phyloP scores from a whole-genome alignment of 1,140 invertebrate species.

The Armadillidium nasatum region DNA sequence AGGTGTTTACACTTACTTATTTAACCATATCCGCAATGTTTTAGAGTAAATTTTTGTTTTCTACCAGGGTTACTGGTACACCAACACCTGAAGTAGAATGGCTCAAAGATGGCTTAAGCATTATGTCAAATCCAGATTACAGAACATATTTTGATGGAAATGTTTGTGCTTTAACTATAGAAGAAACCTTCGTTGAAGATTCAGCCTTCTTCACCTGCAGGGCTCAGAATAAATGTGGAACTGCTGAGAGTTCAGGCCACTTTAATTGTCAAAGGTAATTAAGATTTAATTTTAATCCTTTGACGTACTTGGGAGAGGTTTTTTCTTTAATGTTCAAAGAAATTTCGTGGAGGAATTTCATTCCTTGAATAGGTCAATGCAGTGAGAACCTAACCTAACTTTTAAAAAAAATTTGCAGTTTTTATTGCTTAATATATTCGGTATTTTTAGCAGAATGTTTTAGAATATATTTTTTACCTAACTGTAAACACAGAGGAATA shows the following conservation, averaged over 20 bases:
- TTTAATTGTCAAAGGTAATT: constrained; percentile 66
- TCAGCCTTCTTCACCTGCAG: constrained; percentile 70
- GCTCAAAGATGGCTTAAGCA: constrained; percentile 66
- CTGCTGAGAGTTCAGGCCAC: constrained; percentile 66
- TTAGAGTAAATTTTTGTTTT: constrained; percentile 39
- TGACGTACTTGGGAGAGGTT: too few species aligned
- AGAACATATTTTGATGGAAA: constrained; percentile 54
- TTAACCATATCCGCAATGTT: too few species aligned
- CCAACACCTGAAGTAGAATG: constrained; percentile 61
- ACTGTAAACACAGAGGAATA: too few species aligned
- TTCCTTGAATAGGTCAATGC: too few species aligned
- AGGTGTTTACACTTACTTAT: not conserved
- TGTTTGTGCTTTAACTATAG: constrained; percentile 63
- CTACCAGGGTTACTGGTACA: constrained; percentile 54
- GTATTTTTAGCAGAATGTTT: too few species aligned
- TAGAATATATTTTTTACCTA: too few species aligned
- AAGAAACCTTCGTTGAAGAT: constrained; percentile 77
- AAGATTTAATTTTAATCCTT: too few species aligned
- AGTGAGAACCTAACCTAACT: too few species aligned
- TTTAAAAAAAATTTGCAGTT: too few species aligned
- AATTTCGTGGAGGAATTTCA: too few species aligned
- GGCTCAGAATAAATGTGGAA: constrained; percentile 64
- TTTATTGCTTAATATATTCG: too few species aligned
- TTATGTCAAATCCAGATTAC: constrained; percentile 65
- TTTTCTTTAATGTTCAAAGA: too few species aligned